phyloP scores from a whole-genome alignment of 2,797 vertebrate genomes.

The Enteromius thamalakanensis region DNA sequence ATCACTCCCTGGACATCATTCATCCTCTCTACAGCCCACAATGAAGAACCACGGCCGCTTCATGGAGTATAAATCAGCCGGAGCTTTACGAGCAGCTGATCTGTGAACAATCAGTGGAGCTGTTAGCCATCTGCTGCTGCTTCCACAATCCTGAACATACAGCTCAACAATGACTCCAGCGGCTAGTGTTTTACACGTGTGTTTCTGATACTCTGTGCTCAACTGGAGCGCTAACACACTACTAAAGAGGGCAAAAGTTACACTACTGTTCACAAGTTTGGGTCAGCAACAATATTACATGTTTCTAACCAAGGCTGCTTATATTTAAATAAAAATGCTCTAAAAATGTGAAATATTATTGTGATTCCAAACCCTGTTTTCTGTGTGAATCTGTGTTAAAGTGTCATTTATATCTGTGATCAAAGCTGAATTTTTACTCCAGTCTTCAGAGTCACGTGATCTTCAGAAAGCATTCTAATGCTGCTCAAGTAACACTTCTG shows the following conservation, averaged over 20 bases:
- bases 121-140: constrained; percentile 60
- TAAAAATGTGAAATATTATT: background rate
- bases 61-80: constrained; percentile 58
- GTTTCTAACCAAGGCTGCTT: background rate
- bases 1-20: background rate
- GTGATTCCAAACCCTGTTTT: background rate
- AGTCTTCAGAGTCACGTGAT: constrained; percentile 2
- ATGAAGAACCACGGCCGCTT: constrained; percentile 21
- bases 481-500: background rate
- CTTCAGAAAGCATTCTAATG: background rate
- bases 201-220: background rate
- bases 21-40: constrained; percentile 4
- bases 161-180: background rate
- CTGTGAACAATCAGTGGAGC: constrained; percentile 57
- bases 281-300: background rate
- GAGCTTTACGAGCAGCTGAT: constrained; percentile 62
- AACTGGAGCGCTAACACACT: background rate
- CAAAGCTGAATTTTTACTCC: background rate
- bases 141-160: constrained; percentile 18
- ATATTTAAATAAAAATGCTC: background rate
- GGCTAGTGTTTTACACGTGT: background rate
- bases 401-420: background rate
- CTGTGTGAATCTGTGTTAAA: no score
- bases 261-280: background rate
- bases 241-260: background rate